These are phyloP conservation scores for Trichogramma pretiosum DNA, from an alignment of 1,140 invertebrate genomes.

Conservation along the genomic window DNA sequence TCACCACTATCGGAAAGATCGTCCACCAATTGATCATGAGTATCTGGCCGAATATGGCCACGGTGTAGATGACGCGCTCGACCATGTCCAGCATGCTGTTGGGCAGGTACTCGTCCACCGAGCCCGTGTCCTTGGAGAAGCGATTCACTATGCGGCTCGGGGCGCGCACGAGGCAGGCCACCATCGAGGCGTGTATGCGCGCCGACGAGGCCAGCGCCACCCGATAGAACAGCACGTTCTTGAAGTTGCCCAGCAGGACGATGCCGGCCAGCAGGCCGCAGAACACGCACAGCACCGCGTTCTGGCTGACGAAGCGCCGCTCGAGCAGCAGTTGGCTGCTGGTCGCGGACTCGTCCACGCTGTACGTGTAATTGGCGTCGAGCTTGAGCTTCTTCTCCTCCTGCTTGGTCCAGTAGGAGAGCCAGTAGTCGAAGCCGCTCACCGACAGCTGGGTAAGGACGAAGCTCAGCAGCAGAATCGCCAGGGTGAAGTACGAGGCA, in stretches of 20 bases:
- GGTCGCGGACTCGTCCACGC: background rate
- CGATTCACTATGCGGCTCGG: constrained; percentile 39
- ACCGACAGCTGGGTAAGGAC: background rate
- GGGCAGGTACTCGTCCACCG: constrained; percentile 25
- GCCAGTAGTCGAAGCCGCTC: constrained; percentile 8
- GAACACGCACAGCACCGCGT: background rate
- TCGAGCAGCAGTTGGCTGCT: no score
- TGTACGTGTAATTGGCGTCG: background rate
- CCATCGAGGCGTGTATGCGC: constrained; percentile 61
- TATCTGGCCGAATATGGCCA: constrained; percentile 7
- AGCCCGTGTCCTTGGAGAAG: constrained; percentile 37
- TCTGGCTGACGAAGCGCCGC: background rate
- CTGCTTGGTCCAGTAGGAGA: constrained; percentile 2
- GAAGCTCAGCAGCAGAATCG: background rate
- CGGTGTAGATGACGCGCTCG: constrained; percentile 24
- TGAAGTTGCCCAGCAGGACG: background rate
- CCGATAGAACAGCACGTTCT: constrained; percentile 2
- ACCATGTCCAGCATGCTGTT: constrained; percentile 42
- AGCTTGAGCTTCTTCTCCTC: background rate
- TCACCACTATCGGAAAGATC: constrained; percentile 7
- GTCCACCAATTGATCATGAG: constrained; percentile 14
- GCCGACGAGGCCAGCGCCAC: no score
- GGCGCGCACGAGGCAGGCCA: constrained; percentile 41
- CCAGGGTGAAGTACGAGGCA: background rate
- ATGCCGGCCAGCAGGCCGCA: background rate